These are phyloP conservation scores for Drosophila ercepeae DNA, from an alignment of 1,140 invertebrate genomes.

Conservation along the genomic window DNA sequence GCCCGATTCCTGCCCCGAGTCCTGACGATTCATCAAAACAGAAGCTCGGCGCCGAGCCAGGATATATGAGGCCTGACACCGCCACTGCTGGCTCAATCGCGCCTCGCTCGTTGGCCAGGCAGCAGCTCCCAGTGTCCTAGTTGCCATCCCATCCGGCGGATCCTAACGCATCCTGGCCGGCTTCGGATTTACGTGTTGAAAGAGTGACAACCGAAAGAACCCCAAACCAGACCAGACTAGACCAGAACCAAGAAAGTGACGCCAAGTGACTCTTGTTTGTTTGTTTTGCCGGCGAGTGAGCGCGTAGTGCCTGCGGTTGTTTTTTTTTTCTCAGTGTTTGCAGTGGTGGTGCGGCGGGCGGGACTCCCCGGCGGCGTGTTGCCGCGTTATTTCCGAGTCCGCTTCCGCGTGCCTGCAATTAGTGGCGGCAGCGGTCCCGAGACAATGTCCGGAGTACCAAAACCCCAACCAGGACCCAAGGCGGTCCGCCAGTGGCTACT, in stretches of 20 bases:
- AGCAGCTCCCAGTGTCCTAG: slow-evolving; percentile 44
- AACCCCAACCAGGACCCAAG: slow-evolving; percentile 12
- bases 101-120: slow-evolving; percentile 64
- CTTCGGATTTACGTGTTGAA: slow-evolving; percentile 25
- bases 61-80: slow-evolving; percentile 44
- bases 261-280: slow-evolving; percentile 9
- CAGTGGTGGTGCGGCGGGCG: not conserved
- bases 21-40: too few species aligned
- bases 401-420: slow-evolving; percentile 41
- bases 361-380: slow-evolving; percentile 17
- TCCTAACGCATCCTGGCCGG: slow-evolving; percentile 23
- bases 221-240: not conserved
- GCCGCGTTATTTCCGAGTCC: slow-evolving; percentile 28
- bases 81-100: slow-evolving; percentile 55
- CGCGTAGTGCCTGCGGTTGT: slow-evolving; percentile 14
- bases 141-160: not conserved
- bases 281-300: not conserved
- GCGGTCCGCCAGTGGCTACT: slow-evolving; percentile 10
- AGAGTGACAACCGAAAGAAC: not conserved
- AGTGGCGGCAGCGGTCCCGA: slow-evolving; percentile 23
- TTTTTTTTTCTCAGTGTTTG: slow-evolving; percentile 12
- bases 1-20: slow-evolving; percentile 40
- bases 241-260: too few species aligned
- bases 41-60: slow-evolving; percentile 24
- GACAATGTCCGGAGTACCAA: slow-evolving; percentile 20